These are phyloP conservation scores for Brassicogethes aeneus DNA, from an alignment of 2,888 invertebrate genomes.

Conservation along the genomic window DNA sequence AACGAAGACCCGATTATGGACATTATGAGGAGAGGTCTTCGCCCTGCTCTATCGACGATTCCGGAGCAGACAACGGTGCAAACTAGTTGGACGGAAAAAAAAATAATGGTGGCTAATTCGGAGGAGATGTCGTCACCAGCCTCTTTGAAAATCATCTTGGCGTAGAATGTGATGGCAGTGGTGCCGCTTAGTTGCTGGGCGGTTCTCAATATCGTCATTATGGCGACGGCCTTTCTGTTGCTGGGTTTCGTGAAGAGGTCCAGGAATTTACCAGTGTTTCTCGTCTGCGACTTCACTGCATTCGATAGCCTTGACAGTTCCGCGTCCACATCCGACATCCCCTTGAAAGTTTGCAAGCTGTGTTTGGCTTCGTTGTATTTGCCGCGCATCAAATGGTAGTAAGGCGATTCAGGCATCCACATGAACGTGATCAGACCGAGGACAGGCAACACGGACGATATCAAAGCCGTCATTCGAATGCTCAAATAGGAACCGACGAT, in stretches of 20 bases:
- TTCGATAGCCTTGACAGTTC: slow-evolving; percentile 30
- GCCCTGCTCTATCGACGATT: slow-evolving; percentile 48
- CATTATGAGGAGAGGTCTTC: slow-evolving; percentile 43
- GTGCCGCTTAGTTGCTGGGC: slow-evolving; percentile 50
- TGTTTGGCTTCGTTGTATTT: slow-evolving; percentile 41
- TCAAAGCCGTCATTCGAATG: slow-evolving; percentile 43
- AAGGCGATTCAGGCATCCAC: slow-evolving; percentile 53
- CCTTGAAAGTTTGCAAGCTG: slow-evolving; percentile 43
- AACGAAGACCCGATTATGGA: slow-evolving; percentile 41
- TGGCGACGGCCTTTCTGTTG: slow-evolving; percentile 54
- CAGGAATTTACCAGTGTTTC: slow-evolving; percentile 46
- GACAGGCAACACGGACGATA: slow-evolving; percentile 42
- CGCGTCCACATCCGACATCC: slow-evolving; percentile 42
- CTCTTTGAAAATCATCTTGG: slow-evolving; percentile 43
- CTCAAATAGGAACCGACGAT: slow-evolving; percentile 41
- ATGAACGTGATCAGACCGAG: slow-evolving; percentile 41
- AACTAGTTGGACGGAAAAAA: slow-evolving; percentile 45
- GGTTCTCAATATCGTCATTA: slow-evolving; percentile 49
- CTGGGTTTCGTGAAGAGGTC: slow-evolving; percentile 49
- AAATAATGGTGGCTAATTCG: slow-evolving; percentile 24
- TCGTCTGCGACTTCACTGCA: slow-evolving; percentile 36
- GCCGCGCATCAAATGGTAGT: slow-evolving; percentile 40
- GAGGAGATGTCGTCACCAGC: slow-evolving; percentile 36
- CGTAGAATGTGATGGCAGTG: slow-evolving; percentile 51
- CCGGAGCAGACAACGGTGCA: slow-evolving; percentile 46